Base-by-base conservation (phyloP, 2,113 vertebrate species). In the Crotalus tigris region DNA sequence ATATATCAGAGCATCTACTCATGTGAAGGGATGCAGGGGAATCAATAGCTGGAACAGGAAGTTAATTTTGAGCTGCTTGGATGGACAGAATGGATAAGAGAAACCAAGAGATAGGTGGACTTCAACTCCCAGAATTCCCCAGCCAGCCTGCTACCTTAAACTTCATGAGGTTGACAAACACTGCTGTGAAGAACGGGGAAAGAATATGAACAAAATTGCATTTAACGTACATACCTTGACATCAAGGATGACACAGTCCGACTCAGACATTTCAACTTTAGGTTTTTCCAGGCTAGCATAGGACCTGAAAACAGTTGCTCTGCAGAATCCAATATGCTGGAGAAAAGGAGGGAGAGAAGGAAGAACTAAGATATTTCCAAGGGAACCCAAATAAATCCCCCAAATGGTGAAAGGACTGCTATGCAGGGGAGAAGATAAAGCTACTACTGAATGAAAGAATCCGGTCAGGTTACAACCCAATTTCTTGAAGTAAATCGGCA, bases 321-420 rank as follows among this genome's bases (percentile, higher is more conserved):
- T 97, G 91, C 98, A 98, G 96, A 98, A 98, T 26, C 97, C 98
- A 44, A 96, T 96, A 93, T 97, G 97, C 98, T 98, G 94, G 95
- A 89, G 92, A 92, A 90, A 95, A 94, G 46, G 59, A 57, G 24
- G 57, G 49, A 26, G 8, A 33, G 94, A 96, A 90, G 91, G 88
- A 93, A 21, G 6, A 21, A 81, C 19, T 81, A 81, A 39, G 75
- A 19, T 81, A 39, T 81, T 17, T 39, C 69, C 33, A 39, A 0
- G 0, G 19, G 15, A 81, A 39, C n/a, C 13, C 15, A 39, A 19
- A 81, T 57, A 57, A 55, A 57, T 19, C 17, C 17, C 17, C 55
- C 55, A 57, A 21, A 57, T 57, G 55, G 55, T 57, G 1, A 5
- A 57, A 57, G 55, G 17, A 19, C 17, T 57, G 4, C 55, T 57